Evolutionary conservation across 1,140 invertebrate genomes (phyloP), one percentile per base, ranked within the genome.

Genomic region (Drosophila seguyi): DNA sequence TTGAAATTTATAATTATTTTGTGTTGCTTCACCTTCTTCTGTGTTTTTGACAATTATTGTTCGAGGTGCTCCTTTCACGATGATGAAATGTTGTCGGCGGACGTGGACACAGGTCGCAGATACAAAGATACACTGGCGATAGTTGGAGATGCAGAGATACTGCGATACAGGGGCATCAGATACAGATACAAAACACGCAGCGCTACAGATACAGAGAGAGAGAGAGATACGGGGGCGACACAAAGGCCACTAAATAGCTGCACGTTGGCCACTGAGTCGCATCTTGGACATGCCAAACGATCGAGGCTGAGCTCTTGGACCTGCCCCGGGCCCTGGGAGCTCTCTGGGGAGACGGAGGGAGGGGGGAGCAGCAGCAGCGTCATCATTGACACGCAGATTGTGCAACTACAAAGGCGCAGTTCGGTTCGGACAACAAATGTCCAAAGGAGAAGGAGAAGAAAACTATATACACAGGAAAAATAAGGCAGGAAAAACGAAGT

Each of bases 41-140:
- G 25, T 29, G 8, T 50, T 55, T 55, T 81, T 90, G 85, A 90
- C 85, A 90, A 90, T 90, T 90, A 90, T 90, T 90, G 85, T 90
- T 90, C 65, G 58, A 75, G 85, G 78, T 90, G 85, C 85, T 84
- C 66, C 73, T 88, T 74, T 81, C 69, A 79, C 60, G 84, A 84
- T 88, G 85, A 90, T 90, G 85, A 90, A 90, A 90, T 90, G 85
- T 90, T 90, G 86, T 90, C 85, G 66, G 82, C 88, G 78, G 75
- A 90, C 85, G 86, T 90, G 85, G 86, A 90, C 85, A 88, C 85
- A 90, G 86, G 85, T 88, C 85, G 58, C 34, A 29, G 22, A 65
- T 25, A 36, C 57, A 36, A 13, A 79, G 66, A 72, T 75, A 81
- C 67, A 25, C 25, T 25, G 8, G 56, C 38, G 50, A 60, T 53